Evolutionary conservation across 2,113 vertebrate genomes (phyloP), one percentile per base, ranked within the genome.

Genomic region (Saccopteryx bilineata): DNA sequence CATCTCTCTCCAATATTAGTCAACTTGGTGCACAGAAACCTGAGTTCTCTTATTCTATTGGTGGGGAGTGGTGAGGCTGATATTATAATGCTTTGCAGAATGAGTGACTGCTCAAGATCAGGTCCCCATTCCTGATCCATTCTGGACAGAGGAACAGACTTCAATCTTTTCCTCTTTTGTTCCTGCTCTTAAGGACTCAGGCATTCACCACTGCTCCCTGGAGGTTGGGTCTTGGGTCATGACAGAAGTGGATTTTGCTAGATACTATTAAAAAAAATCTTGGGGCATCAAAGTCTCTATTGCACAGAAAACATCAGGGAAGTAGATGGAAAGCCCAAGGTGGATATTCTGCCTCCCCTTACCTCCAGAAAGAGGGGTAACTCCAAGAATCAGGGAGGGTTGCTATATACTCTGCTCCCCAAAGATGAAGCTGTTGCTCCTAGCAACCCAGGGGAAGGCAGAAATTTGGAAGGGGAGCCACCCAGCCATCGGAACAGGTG

Each of bases 291-390:
- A 10, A 66, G 88, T 72, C 78, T 91, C 74, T 19, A 96, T 91
- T 97, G 90, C 94, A 97, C 92, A 96, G 94, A 97, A 94, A 97
- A 95, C 95, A 97, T 96, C 96, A 95, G 97, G 96, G 95, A 96
- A 95, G 96, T 94, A 90, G 91, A 95, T 65, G 84, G 33, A 9
- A 58, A 89, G 92, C 86, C 84, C 74, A 39, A 69, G 81, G 78
- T 74, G 88, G 86, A 96, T 65, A 96, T 65, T 61, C 28, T 85
- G 31, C 71, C 52, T 81, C 5, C 48, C 52, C 56, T 71, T 46
- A 75, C 18, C 19, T 48, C 5, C 0, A 28, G 60, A 26, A 26
- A 54, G 15, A 56, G 19, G 54, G 26, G 74, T 33, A 31, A 6
- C 21, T 54, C 39, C n/a, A 24, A 31, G 26, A 60, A 86, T 75